Conservation (phyloP, 2,797 vertebrate genomes). For the Limosa lapponica region DNA sequence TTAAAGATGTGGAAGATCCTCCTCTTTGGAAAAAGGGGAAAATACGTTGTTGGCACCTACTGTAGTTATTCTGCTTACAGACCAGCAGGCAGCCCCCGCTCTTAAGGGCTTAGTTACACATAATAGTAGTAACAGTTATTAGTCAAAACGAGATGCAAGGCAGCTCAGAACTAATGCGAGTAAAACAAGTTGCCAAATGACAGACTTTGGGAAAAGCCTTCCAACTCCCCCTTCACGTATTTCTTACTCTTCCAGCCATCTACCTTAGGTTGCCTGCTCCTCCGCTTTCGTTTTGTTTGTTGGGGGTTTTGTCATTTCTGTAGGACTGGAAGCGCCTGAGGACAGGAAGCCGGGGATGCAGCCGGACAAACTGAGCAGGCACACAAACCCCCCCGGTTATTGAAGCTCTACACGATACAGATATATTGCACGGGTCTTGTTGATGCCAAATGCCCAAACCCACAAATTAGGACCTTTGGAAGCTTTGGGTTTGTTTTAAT, state of each 20-base stretch:
- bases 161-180: not conserved
- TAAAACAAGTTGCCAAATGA: not conserved
- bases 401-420: not conserved
- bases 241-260: not conserved
- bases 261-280: not conserved
- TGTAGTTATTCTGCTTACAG: not conserved
- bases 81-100: not conserved
- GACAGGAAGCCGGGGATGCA: not conserved
- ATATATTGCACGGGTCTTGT: not conserved
- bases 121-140: not conserved
- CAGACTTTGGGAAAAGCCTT: not conserved
- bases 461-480: not conserved
- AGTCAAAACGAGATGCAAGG: not conserved
- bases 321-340: not conserved
- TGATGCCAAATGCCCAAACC: not conserved
- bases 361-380: not conserved
- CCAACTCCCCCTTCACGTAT: accelerated
- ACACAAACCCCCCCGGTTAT: not conserved
- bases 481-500: not conserved
- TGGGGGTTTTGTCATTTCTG: not conserved
- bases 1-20: not conserved
- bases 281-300: not conserved
- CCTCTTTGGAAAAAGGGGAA: not conserved
- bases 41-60: accelerated
- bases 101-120: not conserved